Evolutionary conservation across 2,888 invertebrate genomes (phyloP).

Genomic region (Achlya flavicornis): DNA sequence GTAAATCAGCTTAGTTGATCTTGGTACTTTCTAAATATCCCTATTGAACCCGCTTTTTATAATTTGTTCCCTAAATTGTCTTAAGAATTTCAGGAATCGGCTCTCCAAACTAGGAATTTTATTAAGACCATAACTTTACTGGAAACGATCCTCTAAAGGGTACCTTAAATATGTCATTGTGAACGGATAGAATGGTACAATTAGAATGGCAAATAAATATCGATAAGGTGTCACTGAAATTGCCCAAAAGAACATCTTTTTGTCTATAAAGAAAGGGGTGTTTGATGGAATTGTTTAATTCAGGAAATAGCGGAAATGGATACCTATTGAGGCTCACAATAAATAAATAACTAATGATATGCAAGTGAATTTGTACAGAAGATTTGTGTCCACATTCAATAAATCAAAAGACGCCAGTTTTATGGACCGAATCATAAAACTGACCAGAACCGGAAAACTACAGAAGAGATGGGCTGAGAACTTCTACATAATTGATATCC

Average conservation of each 20-base stretch:
- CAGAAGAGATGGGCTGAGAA: background rate
- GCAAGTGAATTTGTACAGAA: background rate
- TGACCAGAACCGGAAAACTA: background rate
- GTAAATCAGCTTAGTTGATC: background rate
- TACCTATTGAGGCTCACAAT: background rate
- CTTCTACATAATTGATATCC: slow-evolving; percentile 5
- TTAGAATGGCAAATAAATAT: slow-evolving; percentile 7
- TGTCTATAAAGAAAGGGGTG: background rate
- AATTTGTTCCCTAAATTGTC: background rate
- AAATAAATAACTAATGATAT: background rate
- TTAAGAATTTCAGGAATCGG: background rate
- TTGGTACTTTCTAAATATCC: background rate
- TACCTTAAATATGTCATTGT: slow-evolving; percentile 6
- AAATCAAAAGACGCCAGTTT: background rate
- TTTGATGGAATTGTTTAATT: background rate
- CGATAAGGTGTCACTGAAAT: background rate
- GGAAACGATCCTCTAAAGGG: background rate
- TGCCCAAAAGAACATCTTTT: background rate
- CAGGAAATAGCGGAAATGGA: background rate
- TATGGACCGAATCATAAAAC: background rate
- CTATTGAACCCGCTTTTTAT: background rate
- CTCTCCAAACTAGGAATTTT: background rate
- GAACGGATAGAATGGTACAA: slow-evolving; percentile 1
- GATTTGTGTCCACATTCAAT: background rate
- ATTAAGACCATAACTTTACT: slow-evolving; percentile 2